phyloP scores from a whole-genome alignment of 2,888 invertebrate species.

The Zygaena filipendulae region DNA sequence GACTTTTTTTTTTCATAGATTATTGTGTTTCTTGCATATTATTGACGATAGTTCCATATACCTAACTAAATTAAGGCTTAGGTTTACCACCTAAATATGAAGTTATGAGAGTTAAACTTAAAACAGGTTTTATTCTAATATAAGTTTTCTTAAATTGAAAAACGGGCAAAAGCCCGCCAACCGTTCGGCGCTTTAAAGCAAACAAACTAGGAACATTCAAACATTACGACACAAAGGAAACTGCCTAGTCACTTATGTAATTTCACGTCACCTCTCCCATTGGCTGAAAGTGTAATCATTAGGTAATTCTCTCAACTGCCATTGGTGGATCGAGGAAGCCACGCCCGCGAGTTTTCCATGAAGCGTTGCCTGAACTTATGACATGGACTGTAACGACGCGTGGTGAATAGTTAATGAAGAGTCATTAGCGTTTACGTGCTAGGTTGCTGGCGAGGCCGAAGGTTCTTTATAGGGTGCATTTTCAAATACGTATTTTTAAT shows the following conservation, averaged over 20 bases:
- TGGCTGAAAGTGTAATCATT: conserved; percentile 34
- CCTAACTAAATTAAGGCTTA: too few relatives aligned
- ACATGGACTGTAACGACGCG: conserved; percentile 33
- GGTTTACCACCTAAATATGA: too few relatives aligned
- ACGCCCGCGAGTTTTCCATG: conserved; percentile 40
- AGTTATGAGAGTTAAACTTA: too few relatives aligned
- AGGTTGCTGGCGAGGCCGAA: conserved; percentile 8
- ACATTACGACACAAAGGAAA: conserved; percentile 13
- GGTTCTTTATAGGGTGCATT: conserved; percentile 20
- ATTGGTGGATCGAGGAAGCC: conserved; percentile 34
- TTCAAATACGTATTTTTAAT: neutral
- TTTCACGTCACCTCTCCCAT: conserved; percentile 26
- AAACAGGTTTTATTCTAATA: too few relatives aligned
- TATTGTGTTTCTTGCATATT: too few relatives aligned
- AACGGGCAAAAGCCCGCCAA: neutral
- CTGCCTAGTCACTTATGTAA: conserved; percentile 23
- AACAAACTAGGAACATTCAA: conserved; percentile 5
- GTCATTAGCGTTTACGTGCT: conserved; percentile 31
- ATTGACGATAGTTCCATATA: too few relatives aligned
- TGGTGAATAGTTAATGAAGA: conserved; percentile 49
- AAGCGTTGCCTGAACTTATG: conserved; percentile 20
- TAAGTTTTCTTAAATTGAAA: too few relatives aligned
- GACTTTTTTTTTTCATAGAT: too few relatives aligned
- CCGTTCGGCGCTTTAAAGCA: neutral
- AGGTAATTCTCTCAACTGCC: conserved; percentile 31